Base-by-base conservation (phyloP, 2,113 vertebrate species). In the Egretta garzetta region DNA sequence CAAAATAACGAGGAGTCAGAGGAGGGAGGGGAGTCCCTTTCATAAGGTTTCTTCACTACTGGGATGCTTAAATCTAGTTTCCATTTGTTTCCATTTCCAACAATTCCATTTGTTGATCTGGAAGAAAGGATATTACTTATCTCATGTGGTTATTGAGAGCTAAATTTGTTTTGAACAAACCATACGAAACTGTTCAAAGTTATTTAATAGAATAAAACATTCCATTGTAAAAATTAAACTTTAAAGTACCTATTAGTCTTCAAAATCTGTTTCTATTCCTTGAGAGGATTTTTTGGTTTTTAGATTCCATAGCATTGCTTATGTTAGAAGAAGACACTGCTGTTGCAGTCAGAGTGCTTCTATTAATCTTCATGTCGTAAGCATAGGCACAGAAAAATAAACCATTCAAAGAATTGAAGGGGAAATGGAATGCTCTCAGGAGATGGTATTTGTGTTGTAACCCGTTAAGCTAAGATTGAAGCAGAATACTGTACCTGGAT, bases 1-100 rank as follows among this genome's bases (percentile, higher is more conserved):
- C 28, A 73, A 73, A 60, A 59, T 10, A 80, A 26, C 0, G 0
- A 8, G 37, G 8, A 6, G 18, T 30, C 9, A 21, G 7, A 7
- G 52, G 17, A 47, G 8, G 22, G 33, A 71, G 22, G 5, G 5
- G 6, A 62, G 33, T 39, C 14, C 21, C n/a, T 66, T 53, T 53
- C 18, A 6, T 14, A 70, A 45, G 6, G 21, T 11, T 58, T 73
- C 60, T 75, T 64, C 28, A n/a, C 22, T 75, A 23, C 3, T 71
- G 62, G 32, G 32, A 60, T 45, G 37, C 45, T 75, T 59, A 63
- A 35, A 63, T 45, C 37, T 49, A 32, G 21, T n/a, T n/a, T n/a
- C n/a, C n/a, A n/a, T n/a, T n/a, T n/a, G n/a, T n/a, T n/a, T n/a
- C n/a, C n/a, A n/a, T n/a, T n/a, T n/a, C n/a, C n/a, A 23, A 59